Evolutionary conservation across 2,113 vertebrate species (phyloP).

Genomic region (Heloderma charlesbogerti): DNA sequence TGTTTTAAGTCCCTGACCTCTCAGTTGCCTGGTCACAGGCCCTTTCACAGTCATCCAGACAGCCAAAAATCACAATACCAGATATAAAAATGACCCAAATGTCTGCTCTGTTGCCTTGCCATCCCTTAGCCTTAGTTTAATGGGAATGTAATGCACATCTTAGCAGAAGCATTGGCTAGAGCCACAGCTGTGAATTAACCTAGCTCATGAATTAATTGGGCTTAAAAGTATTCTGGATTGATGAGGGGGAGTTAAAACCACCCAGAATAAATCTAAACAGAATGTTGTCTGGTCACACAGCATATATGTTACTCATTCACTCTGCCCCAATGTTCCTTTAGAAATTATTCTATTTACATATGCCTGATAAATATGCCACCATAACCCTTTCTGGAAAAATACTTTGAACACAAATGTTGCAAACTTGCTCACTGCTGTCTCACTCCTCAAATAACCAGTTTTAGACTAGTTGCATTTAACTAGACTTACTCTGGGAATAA

Average conservation of each 20-base stretch:
- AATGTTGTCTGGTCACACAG: not conserved
- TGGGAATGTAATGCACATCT: slow-evolving; percentile 14
- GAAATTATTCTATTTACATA: not conserved
- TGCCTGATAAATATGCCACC: not conserved
- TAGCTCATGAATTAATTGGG: slow-evolving; percentile 18
- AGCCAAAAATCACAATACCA: not conserved
- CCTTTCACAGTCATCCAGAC: not conserved
- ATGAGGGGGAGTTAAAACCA: not conserved
- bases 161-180: slow-evolving; percentile 1
- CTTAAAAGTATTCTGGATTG: not conserved
- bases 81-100: not conserved
- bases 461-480: not conserved
- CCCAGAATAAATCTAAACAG: not conserved
- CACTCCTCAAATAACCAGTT: not conserved
- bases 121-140: not conserved
- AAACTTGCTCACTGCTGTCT: not conserved
- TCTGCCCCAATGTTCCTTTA: not conserved
- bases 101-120: not conserved
- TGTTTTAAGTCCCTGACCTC: not conserved
- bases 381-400: not conserved
- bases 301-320: not conserved
- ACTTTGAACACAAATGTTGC: not conserved
- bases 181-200: slow-evolving; percentile 11
- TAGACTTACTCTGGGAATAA: not conserved
- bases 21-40: not conserved